Evolutionary conservation across 2,888 invertebrate genomes (phyloP).

Genomic region (Sabatieria punctata): DNA sequence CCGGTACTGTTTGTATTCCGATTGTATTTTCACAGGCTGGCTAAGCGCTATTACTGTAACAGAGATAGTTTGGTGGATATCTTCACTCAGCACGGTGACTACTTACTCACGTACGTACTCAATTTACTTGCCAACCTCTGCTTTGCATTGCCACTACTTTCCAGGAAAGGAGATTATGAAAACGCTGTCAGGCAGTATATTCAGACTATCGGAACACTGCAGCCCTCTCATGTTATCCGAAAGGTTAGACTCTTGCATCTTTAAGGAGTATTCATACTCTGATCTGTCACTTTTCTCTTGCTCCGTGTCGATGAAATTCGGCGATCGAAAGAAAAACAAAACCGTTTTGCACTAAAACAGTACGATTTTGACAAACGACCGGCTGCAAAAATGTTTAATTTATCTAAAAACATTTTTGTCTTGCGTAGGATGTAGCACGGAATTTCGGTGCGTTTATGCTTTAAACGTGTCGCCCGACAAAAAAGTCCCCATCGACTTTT

Average conservation of each 20-base stretch:
- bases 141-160: slow-evolving; percentile 5
- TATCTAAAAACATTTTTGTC: no score
- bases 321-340: no score
- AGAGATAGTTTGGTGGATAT: slow-evolving; percentile 71
- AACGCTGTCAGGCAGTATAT: slow-evolving; percentile 81
- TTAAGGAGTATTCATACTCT: no score
- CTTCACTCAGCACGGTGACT: slow-evolving; percentile 85
- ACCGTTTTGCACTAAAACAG: no score
- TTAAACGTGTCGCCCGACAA: no score
- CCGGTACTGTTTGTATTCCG: not conserved
- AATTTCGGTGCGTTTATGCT: no score
- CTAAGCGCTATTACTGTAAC: slow-evolving; percentile 75
- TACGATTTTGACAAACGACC: no score
- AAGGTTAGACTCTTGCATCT: slow-evolving; percentile 49
- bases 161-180: slow-evolving; percentile 53
- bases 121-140: not conserved
- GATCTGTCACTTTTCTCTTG: no score
- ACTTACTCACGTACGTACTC: slow-evolving; percentile 51
- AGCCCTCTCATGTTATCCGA: slow-evolving; percentile 85
- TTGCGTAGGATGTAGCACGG: no score
- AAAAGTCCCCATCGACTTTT: no score
- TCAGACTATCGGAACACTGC: slow-evolving; percentile 81
- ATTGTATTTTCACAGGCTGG: slow-evolving; percentile 44
- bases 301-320: no score
- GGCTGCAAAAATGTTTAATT: no score